These are phyloP conservation scores for Globodera rostochiensis DNA, from an alignment of 1,140 invertebrate genomes.

Conservation along the genomic window DNA sequence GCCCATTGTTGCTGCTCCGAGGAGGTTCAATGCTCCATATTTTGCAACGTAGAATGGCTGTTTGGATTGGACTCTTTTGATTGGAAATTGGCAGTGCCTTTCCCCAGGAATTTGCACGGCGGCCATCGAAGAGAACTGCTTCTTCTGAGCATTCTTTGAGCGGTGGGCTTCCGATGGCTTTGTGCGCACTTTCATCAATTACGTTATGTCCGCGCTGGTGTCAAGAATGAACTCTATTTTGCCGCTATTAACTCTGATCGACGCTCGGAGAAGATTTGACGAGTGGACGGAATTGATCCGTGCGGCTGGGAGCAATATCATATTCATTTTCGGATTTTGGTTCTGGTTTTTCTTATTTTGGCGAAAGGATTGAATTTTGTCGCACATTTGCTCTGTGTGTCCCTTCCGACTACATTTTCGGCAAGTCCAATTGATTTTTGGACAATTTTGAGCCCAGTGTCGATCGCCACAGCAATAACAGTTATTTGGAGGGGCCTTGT, in stretches of 20 bases:
- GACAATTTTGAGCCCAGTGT: too few relatives aligned
- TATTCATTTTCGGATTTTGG: too few relatives aligned
- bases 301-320: too few relatives aligned
- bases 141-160: neutral
- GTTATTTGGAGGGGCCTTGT: too few relatives aligned
- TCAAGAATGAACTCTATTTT: neutral
- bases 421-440: too few relatives aligned
- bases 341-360: too few relatives aligned
- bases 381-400: too few relatives aligned
- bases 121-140: neutral
- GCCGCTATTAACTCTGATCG: neutral
- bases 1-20: neutral
- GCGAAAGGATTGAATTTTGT: too few relatives aligned
- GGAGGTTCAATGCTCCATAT: neutral
- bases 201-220: neutral
- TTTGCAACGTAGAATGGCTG: neutral
- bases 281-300: neutral
- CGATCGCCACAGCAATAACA: too few relatives aligned
- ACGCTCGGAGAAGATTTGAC: neutral
- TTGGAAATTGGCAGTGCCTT: neutral
- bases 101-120: neutral
- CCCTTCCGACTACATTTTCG: too few relatives aligned
- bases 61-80: neutral
- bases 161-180: neutral
- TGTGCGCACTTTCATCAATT: neutral